Evolutionary conservation across 2,797 vertebrate species (phyloP), one percentile per base, ranked within the genome.

Genomic region (Urophycis tenuis): DNA sequence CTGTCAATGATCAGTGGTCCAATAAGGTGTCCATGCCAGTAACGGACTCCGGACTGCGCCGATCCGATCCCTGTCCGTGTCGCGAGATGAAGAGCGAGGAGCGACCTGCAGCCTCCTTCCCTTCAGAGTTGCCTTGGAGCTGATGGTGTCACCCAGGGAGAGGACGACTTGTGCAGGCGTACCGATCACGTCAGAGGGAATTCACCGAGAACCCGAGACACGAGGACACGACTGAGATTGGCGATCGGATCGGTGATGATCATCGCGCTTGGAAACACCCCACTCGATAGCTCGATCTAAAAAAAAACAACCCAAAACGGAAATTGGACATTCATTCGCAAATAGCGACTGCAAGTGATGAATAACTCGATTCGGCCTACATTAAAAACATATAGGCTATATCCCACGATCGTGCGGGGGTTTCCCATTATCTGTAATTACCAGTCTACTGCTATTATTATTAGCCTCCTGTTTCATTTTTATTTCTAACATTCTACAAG

Each of bases 1-100:
- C 88, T 87, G 93, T 90, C 88, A 85, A 82, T 82, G 87, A 79
- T 92, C 89, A 90, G 76, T 17, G 79, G 75, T 81, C 79, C 84
- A n/a, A 85, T 82, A 78, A 82, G 86, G 87, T 74, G 83, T 91
- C 90, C 93, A 93, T 93, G 39, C 17, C 39, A 41, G 39, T 12
- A 12, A 12, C 11, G 39, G 39, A 41, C 39, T 41, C 39, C n/a
- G n/a, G n/a, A n/a, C n/a, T 3, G 39, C 39, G 39, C 39, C 14
- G 39, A 41, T 14, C 39, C 39, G 14, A 15, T 41, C 39, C 39
- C 39, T 31, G 14, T 74, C 41, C 53, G 82, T 73, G 30, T 22
- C 73, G 78, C 72, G 36, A 71, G 25, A 75, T 33, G 72, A 32
- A 31, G 71, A 81, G 81, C 74, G 31, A 78, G 77, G 31, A 78